phyloP scores from a whole-genome alignment of 1,140 invertebrate species.

The Heliconius congener region DNA sequence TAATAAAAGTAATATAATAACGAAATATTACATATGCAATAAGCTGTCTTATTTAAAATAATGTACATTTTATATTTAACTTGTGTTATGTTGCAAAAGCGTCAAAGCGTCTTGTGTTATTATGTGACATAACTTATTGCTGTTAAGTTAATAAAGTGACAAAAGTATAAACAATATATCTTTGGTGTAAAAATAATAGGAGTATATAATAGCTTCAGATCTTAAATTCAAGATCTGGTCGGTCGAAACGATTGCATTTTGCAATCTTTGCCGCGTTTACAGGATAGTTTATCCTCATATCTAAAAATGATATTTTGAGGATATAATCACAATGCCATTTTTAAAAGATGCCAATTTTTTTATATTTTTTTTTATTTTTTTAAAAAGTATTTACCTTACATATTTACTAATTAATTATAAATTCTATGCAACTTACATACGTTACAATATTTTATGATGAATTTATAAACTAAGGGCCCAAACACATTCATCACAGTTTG shows the following conservation, averaged over 20 bases:
- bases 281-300: conserved; percentile 75
- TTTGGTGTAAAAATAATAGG: conserved; percentile 72
- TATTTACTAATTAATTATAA: conserved; percentile 64
- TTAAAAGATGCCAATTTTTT: conserved; percentile 51
- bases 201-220: conserved; percentile 68
- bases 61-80: conserved; percentile 40
- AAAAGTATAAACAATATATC: conserved; percentile 76
- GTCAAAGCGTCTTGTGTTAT: conserved; percentile 65
- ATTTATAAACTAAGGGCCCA: conserved; percentile 80
- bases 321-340: conserved; percentile 76
- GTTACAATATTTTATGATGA: conserved; percentile 77
- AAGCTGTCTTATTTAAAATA: conserved; percentile 70
- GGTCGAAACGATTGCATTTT: conserved; percentile 76
- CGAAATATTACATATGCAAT: conserved; percentile 60
- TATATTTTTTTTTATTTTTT: conserved; percentile 50
- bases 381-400: conserved; percentile 54
- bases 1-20: conserved; percentile 67
- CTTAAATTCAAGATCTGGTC: conserved; percentile 74
- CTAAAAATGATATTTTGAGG: conserved; percentile 57
- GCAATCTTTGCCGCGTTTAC: conserved; percentile 76
- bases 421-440: conserved; percentile 69
- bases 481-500: conserved; percentile 79
- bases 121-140: conserved; percentile 63
- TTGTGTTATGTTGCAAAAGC: conserved; percentile 64
- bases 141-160: conserved; percentile 58